A percentile compares a stretch with the other conserved stretches of the same genome.
Evolutionary conservation across 2,888 invertebrate species (phyloP).

Genomic region (Eupithecia tripunctaria): DNA sequence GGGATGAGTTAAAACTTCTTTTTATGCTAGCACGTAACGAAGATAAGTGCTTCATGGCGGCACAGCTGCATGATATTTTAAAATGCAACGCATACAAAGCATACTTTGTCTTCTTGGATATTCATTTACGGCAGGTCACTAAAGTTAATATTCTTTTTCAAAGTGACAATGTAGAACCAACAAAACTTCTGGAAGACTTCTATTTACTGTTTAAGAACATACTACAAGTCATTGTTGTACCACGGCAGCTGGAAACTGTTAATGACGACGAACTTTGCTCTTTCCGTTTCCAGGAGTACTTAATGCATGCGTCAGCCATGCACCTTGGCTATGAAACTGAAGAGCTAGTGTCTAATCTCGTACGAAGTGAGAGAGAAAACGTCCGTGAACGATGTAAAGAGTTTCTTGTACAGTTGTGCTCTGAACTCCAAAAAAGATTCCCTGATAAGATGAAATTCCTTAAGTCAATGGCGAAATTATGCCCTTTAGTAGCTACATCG

Average conservation of each 20-base stretch:
- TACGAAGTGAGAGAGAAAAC: slow-evolving; percentile 14
- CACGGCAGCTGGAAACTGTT: slow-evolving; percentile 22
- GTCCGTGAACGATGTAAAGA: slow-evolving; percentile 28
- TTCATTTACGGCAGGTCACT: slow-evolving; percentile 24
- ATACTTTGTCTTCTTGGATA: slow-evolving; percentile 18
- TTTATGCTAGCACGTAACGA: slow-evolving; percentile 23
- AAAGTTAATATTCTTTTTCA: slow-evolving; percentile 29
- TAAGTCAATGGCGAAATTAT: slow-evolving; percentile 26
- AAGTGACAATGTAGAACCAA: slow-evolving; percentile 28
- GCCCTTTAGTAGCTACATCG: slow-evolving; percentile 18
- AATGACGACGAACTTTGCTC: slow-evolving; percentile 13
- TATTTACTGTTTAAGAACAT: slow-evolving; percentile 11
- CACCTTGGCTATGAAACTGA: slow-evolving; percentile 23
- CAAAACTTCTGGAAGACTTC: slow-evolving; percentile 25
- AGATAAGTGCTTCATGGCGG: slow-evolving; percentile 31
- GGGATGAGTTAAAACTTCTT: slow-evolving; percentile 32
- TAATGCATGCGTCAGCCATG: slow-evolving; percentile 27
- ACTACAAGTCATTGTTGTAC: slow-evolving; percentile 29
- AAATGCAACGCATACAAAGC: slow-evolving; percentile 18
- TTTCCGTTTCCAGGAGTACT: slow-evolving; percentile 17
- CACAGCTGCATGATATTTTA: slow-evolving; percentile 25
- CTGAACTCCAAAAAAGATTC: slow-evolving; percentile 28
- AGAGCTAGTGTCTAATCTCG: slow-evolving; percentile 18
- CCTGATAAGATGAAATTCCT: slow-evolving; percentile 23
- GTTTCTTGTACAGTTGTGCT: slow-evolving; percentile 26